Conservation (phyloP, 2,113 vertebrate genomes). For the Hassar affinis region DNA sequence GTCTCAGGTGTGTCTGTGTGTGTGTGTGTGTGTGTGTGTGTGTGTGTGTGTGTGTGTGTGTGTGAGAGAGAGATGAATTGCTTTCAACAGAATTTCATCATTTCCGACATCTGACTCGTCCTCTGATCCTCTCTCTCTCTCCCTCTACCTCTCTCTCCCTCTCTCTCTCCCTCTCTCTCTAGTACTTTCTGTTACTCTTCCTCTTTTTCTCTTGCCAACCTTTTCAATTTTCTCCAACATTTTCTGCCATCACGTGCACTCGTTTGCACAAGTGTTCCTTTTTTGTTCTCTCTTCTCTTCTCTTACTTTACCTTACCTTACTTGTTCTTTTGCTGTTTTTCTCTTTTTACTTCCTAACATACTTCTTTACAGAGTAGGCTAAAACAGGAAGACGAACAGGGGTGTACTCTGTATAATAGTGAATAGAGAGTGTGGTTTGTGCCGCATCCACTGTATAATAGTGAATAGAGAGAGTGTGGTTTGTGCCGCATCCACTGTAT, state of each 20-base stretch:
- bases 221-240: not conserved
- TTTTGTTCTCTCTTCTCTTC: not conserved
- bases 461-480: too few relatives aligned
- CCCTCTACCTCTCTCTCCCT: too few relatives aligned
- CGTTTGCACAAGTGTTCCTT: too few relatives aligned
- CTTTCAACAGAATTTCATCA: conserved; percentile 26
- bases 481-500: too few relatives aligned
- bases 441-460: too few relatives aligned
- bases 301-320: not conserved
- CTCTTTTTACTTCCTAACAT: not conserved
- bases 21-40: not conserved
- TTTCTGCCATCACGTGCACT: not conserved
- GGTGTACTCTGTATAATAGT: too few relatives aligned
- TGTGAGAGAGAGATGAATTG: not conserved
- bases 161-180: not conserved
- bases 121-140: conserved; percentile 6
- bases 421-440: too few relatives aligned
- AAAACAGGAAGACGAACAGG: too few relatives aligned
- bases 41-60: not conserved
- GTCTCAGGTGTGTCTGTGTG: not conserved
- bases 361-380: too few relatives aligned
- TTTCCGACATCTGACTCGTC: conserved; percentile 14
- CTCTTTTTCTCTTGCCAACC: not conserved
- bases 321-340: not conserved
- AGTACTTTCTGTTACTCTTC: not conserved